Evolutionary conservation across 2,888 invertebrate genomes (phyloP), one percentile per base, ranked within the genome.

Genomic region (Melinaea menophilus): DNA sequence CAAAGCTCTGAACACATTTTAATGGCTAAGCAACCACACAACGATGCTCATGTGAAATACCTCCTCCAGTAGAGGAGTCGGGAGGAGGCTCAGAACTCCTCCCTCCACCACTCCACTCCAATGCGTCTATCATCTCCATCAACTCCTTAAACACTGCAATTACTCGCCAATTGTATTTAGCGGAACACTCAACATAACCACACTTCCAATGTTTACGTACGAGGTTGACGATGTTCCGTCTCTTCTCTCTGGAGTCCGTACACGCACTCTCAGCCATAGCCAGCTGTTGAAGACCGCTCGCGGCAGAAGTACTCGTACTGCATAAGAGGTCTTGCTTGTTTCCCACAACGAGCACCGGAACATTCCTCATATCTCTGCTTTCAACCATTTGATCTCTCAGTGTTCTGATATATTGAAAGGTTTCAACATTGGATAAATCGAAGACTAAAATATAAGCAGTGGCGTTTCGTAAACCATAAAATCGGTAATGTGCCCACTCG

Each of bases 181-280:
- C 98, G 66, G 98, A 98, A 83, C 98, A 98, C 85, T 98, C 98
- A 57, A 98, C 94, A 80, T 98, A 98, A 31, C 96, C 95, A 77
- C 97, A 97, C 81, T 97, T 96, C 98, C 98, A 98, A 80, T 98
- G 97, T 84, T 98, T 98, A 73, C 96, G 94, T 61, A 98, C 97
- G 73, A 97, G 91, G 80, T 96, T 97, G 34, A 96, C 96, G 73
- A 98, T 97, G 79, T 98, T 98, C 70, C 97, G 90, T 73, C 90
- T 74, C 62, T 91, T 90, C 62, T 91, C 91, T 63, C 90, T 80
- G 0, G 90, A 89, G 65, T 90, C 90, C 0, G 87, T 87, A 58
- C 88, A 90, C 67, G 90, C 90, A 67, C 90, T 91, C 77, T 86
- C 90, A 59, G 89, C 88, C 60, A 88, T 84, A 2, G 90, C 89